phyloP scores from a whole-genome alignment of 92 coral and sea anemone genomes.

The Epizoanthus rinbou region DNA sequence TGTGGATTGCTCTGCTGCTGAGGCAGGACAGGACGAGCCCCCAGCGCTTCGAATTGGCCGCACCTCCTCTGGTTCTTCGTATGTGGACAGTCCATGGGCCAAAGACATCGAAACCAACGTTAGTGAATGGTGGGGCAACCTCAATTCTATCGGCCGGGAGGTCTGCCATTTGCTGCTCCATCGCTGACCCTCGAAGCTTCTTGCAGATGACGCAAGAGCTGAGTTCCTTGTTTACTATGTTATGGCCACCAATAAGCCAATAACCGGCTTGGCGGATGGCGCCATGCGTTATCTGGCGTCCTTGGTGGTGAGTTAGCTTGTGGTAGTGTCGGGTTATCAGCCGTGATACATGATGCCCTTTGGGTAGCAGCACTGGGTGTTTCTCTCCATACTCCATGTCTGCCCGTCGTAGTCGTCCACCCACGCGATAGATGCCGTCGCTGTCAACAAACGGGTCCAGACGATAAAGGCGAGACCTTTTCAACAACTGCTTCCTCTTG shows the following conservation, averaged over 20 bases:
- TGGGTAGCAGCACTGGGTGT: constrained; percentile 43
- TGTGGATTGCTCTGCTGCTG: constrained; percentile 37
- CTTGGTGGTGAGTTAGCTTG: not conserved
- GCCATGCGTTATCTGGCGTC: not conserved
- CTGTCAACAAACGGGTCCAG: constrained; percentile 36
- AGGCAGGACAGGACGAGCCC: constrained; percentile 28
- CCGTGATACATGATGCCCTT: constrained; percentile 17
- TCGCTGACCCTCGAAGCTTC: constrained; percentile 1
- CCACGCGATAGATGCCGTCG: constrained; percentile 37
- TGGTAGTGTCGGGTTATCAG: not conserved
- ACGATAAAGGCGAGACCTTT: constrained; percentile 30
- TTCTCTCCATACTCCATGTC: constrained; percentile 38
- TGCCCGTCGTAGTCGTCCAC: constrained; percentile 36
- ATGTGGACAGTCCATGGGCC: constrained; percentile 35
- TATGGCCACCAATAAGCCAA: not conserved
- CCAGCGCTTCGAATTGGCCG: constrained; percentile 35
- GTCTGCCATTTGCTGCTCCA: constrained; percentile 34
- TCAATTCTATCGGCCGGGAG: constrained; percentile 26
- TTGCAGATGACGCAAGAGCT: constrained; percentile 12
- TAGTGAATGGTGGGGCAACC: constrained; percentile 12
- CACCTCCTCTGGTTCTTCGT: constrained; percentile 35
- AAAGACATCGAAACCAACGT: constrained; percentile 31
- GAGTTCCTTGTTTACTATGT: not conserved
- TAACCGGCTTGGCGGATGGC: not conserved
- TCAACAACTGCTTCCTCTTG: constrained; percentile 23